A percentile compares a stretch with the other conserved stretches of the same genome.
Evolutionary conservation across 2,113 vertebrate genomes (phyloP).

Genomic region (Centropus unirufus): DNA sequence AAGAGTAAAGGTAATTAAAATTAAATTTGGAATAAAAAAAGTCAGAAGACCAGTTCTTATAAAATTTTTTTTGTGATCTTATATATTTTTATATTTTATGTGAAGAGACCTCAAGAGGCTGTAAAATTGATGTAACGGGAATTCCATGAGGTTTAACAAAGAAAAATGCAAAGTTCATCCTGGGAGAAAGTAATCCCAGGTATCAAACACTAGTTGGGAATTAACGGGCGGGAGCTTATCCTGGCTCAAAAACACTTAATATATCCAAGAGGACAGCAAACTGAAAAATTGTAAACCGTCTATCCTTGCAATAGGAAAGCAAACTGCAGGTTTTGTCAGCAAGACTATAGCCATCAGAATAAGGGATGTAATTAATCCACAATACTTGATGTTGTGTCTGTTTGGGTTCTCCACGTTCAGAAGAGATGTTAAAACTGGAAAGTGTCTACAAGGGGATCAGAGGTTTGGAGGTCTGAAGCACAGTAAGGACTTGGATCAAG

Average conservation of each 20-base stretch:
- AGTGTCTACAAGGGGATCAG: not conserved
- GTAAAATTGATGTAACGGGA: not conserved
- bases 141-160: not conserved
- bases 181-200: not conserved
- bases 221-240: not conserved
- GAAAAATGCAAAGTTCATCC: not conserved
- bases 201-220: not conserved
- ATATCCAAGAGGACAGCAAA: not conserved
- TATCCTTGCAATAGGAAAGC: not conserved
- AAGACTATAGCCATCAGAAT: not conserved
- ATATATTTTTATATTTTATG: too few relatives aligned
- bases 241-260: not conserved
- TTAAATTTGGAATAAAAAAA: not conserved
- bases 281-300: not conserved
- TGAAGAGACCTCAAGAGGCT: not conserved
- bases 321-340: not conserved
- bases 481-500: too few relatives aligned
- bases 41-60: not conserved
- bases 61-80: not conserved
- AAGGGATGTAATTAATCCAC: not conserved
- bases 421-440: not conserved
- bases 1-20: not conserved
- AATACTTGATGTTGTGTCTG: accelerated
- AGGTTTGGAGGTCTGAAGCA: not conserved
- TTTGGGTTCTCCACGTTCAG: not conserved